These are phyloP conservation scores for Porites lutea DNA, from an alignment of 64 coral and sea anemone genomes.

Conservation along the genomic window DNA sequence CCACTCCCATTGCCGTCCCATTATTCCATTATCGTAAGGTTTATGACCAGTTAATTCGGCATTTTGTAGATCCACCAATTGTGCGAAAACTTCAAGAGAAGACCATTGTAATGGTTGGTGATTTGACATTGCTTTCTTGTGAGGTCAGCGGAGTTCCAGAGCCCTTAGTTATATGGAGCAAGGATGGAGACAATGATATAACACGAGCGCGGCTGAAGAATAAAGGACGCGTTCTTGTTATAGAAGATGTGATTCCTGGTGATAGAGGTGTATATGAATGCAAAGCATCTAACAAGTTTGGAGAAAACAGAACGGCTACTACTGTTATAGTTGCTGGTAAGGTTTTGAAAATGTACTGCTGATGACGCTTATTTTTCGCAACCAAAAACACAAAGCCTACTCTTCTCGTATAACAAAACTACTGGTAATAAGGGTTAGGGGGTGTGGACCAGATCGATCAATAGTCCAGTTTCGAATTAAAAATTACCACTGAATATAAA, in stretches of 20 bases:
- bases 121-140: not conserved
- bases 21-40: not conserved
- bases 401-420: too few relatives aligned
- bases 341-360: not conserved
- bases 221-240: not conserved
- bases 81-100: not conserved
- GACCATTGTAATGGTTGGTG: not conserved
- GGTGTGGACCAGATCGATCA: too few relatives aligned
- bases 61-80: not conserved
- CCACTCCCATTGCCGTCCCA: too few relatives aligned
- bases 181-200: not conserved
- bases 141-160: not conserved
- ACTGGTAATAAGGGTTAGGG: too few relatives aligned
- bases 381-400: too few relatives aligned
- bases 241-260: not conserved
- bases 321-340: not conserved
- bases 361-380: not conserved
- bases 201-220: not conserved
- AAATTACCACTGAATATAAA: too few relatives aligned
- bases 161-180: not conserved
- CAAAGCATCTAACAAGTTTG: conserved; percentile 4
- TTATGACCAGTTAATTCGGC: too few relatives aligned
- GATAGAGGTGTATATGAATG: not conserved
- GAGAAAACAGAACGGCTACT: not conserved
- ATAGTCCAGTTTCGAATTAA: too few relatives aligned